Percentiles rank a stretch among this genome's conserved stretches.
phyloP scores from a whole-genome alignment of 1,140 invertebrate species.

The Bombus pyrosoma region DNA sequence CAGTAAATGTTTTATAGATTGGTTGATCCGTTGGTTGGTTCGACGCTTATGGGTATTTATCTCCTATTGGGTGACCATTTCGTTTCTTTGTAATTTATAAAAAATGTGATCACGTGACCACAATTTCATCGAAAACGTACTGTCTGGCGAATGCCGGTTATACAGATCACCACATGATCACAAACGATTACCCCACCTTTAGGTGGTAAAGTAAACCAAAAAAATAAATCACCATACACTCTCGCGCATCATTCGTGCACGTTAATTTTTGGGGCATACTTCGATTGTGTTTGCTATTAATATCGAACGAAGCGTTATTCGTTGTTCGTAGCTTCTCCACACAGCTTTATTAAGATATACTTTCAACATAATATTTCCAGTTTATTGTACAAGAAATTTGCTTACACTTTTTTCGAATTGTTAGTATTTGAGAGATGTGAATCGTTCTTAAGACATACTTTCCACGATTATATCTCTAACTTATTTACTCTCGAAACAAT shows the following conservation, averaged over 20 bases:
- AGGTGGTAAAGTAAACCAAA: background rate
- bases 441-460: background rate
- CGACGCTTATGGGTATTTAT: too few species aligned
- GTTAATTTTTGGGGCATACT: background rate
- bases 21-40: too few species aligned
- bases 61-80: too few species aligned
- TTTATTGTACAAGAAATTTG: background rate
- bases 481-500: slow-evolving; percentile 8
- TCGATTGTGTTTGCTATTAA: slow-evolving; percentile 14
- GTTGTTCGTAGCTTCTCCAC: too few species aligned
- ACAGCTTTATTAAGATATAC: background rate
- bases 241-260: background rate
- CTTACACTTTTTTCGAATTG: background rate
- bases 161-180: too few species aligned
- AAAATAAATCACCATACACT: background rate
- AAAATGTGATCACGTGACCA: too few species aligned
- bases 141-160: too few species aligned
- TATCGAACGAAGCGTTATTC: background rate
- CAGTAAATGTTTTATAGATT: too few species aligned
- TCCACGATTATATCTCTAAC: too few species aligned
- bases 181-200: slow-evolving; percentile 17
- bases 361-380: background rate
- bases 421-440: background rate
- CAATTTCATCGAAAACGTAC: too few species aligned
- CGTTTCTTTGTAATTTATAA: too few species aligned